Evolutionary conservation across 2,888 invertebrate genomes (phyloP).

Genomic region (Pocota personata): DNA sequence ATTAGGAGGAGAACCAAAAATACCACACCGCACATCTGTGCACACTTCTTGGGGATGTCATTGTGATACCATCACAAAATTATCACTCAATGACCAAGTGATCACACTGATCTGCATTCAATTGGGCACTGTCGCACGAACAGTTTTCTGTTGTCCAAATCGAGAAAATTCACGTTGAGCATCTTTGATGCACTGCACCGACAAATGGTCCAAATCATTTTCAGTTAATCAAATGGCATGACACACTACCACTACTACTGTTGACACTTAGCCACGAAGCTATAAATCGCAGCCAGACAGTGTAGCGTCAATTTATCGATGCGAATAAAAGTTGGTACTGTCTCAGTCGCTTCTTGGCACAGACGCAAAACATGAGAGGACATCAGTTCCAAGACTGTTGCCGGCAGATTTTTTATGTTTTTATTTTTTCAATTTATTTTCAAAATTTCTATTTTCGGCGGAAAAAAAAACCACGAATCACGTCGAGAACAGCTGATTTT

Average conservation of each 20-base stretch:
- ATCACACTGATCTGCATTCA: slow-evolving; percentile 55
- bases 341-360: slow-evolving; percentile 22
- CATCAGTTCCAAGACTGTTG: slow-evolving; percentile 3
- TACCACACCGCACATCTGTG: slow-evolving; percentile 22
- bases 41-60: slow-evolving; percentile 5
- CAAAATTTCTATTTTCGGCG: slow-evolving; percentile 3
- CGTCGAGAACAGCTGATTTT: slow-evolving; percentile 60
- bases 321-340: not conserved
- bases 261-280: not conserved
- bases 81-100: slow-evolving; percentile 61
- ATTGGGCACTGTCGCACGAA: slow-evolving; percentile 10
- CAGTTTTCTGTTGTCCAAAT: not conserved
- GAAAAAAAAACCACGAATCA: slow-evolving; percentile 35
- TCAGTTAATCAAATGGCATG: slow-evolving; percentile 1
- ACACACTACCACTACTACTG: not conserved
- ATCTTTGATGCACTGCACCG: not conserved
- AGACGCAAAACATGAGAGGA: not conserved
- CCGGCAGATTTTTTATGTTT: not conserved
- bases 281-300: slow-evolving; percentile 39
- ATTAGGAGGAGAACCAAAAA: not conserved
- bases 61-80: slow-evolving; percentile 1
- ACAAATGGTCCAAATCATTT: not conserved
- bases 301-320: slow-evolving; percentile 29
- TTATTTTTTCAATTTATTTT: slow-evolving; percentile 16
- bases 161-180: not conserved